Percentiles rank a stretch among this genome's conserved stretches.
Conservation (phyloP, 2,888 invertebrate species). For the Ganaspis brasiliensis region DNA sequence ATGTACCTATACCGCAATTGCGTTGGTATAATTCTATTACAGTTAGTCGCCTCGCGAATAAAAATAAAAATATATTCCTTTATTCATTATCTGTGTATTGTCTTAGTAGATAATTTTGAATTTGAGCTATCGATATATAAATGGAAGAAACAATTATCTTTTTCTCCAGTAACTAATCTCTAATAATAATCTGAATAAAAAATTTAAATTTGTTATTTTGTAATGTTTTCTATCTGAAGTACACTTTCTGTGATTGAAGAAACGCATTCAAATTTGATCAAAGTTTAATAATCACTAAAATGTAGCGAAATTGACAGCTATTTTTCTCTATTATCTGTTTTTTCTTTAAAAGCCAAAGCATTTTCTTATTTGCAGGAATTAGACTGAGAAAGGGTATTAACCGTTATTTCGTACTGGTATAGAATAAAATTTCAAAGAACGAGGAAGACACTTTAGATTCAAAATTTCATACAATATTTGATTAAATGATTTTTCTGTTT, state of each 20-base stretch:
- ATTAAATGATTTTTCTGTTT: conserved; percentile 37
- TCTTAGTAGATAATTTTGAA: conserved; percentile 20
- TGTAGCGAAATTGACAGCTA: conserved; percentile 11
- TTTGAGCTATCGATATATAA: conserved; percentile 23
- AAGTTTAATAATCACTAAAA: neutral
- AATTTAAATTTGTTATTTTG: conserved; percentile 11
- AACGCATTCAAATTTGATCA: conserved; percentile 40
- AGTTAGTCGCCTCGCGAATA: neutral
- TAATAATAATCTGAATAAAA: conserved; percentile 17
- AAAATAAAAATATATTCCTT: conserved; percentile 34
- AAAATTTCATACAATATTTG: conserved; percentile 35
- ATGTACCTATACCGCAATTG: conserved; percentile 6
- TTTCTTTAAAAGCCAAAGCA: conserved; percentile 22
- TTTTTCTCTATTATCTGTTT: no score
- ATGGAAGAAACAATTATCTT: conserved; percentile 5
- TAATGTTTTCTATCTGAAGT: conserved; percentile 13
- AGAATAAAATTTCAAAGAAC: conserved; percentile 28
- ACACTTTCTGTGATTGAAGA: conserved; percentile 49
- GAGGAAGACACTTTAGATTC: conserved; percentile 40
- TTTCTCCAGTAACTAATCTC: neutral
- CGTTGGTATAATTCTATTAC: neutral
- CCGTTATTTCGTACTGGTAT: conserved; percentile 8
- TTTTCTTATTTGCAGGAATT: conserved; percentile 16
- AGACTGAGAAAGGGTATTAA: conserved; percentile 19
- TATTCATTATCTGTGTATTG: conserved; percentile 25